Base-by-base conservation (phyloP, 1,140 invertebrate species). In the Copidosoma floridanum region DNA sequence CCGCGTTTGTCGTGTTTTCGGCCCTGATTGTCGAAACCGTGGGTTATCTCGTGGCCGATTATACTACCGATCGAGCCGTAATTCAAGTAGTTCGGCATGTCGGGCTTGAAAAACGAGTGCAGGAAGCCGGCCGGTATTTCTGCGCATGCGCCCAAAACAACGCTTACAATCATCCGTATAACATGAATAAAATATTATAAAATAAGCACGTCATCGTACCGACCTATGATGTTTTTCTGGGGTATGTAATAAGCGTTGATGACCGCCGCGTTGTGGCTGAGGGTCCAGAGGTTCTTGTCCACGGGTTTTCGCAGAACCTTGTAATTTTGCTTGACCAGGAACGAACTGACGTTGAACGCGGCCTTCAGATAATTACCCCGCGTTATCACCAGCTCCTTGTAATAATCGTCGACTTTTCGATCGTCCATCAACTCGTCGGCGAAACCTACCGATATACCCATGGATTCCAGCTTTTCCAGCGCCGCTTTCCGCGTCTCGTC, bases 361-460 rank as follows among this genome's bases (percentile, higher is more conserved):
- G 89, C 91, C 63, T 87, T 82, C 66, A 95, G 82, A 65, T 90
- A 87, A 65, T 85, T 84, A 43, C 86, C 81, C 1, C 84, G 79
- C 20, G 84, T 81, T 64, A 94, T 82, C 52, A 89, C 85, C 27
- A 93, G 75, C 80, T 87, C 85, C 41, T 85, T 69, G 69, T 93
- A 95, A 68, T 91, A 89, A 57, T 89, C 81, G 23, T 88, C 86
- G 0, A 95, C 78, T 72, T 91, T 89, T 1, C 80, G 72, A 51
- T 91, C 81, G 60, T 93, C 84, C 2, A 92, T 71, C 38, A 95
- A 84, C 77, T 94, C 93, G 51, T 88, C 86, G 7, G 91, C 88
- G 70, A 92, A 93, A 2, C 88, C 91, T 67, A 94, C 91, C 69
- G 92, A 87, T 2, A 86, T 84, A 2, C 85, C 80, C 86, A 93